Base-by-base conservation (phyloP, 2,888 invertebrate genomes). In the Leptinotarsa rubiginosa region DNA sequence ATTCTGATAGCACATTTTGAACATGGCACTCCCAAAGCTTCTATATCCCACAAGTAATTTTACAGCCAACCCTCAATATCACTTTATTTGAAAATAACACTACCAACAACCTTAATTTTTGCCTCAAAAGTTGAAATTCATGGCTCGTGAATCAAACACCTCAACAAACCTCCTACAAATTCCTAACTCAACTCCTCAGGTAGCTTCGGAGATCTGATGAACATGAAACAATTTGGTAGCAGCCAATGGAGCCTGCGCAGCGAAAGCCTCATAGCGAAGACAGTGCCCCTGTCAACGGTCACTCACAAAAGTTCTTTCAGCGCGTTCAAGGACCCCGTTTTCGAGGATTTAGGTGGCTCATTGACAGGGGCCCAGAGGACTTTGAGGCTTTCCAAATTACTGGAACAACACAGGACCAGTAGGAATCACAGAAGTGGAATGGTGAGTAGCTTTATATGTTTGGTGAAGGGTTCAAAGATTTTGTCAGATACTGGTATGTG, bases 151-250 rank as follows among this genome's bases (percentile, higher is more conserved):
- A 69, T 41, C 20, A 5, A 54, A 69, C 31, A 68, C 69, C 65
- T 65, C 75, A 31, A 56, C 87, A 70, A 85, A 88, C 47, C 88
- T 86, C 15, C 87, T 89, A 2, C 88, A 0, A 89, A 62, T 10
- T 25, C 62, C 31, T 88, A 75, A 88, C 89, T 4, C 72, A 16
- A 31, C 89, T 90, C 22, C 92, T 92, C 20, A 93, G 93, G 81
- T 49, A 84, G 83, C 72, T 93, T 95, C 65, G 95, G 95, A 3
- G 95, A 95, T 86, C 88, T 94, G 82, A 95, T 95, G 94, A 95
- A 95, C 86, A 86, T 91, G 82, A 92, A 92, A 82, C 92, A 91
- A 84, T 94, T 92, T 83, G 93, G 93, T 76, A 92, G 92, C 54
- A 92, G 92, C 49, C 92, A 90, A 76, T 93, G 92, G 89, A 93